Evolutionary conservation across 2,888 invertebrate genomes (phyloP).

Genomic region (Coelinius sp.): DNA sequence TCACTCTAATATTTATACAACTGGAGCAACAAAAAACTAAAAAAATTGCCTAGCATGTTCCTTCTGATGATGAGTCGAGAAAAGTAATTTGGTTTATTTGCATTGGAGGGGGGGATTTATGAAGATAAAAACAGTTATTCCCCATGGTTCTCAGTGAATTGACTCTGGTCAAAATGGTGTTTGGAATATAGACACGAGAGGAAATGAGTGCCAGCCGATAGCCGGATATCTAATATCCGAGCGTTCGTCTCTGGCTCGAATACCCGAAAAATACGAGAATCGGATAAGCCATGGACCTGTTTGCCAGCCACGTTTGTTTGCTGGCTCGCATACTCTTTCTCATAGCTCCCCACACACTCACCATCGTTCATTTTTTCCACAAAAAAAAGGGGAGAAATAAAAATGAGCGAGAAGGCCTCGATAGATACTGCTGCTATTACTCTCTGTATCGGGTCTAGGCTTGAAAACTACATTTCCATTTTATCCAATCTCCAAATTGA

Average conservation of each 20-base stretch:
- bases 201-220: constrained; percentile 57
- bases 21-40: too few species aligned
- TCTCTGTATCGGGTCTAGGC: constrained; percentile 29
- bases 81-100: neutral
- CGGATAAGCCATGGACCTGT: constrained; percentile 54
- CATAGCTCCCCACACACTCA: neutral
- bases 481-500: constrained; percentile 46
- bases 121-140: neutral
- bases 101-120: neutral
- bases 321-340: neutral
- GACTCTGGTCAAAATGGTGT: constrained; percentile 15
- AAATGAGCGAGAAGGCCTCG: neutral
- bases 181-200: constrained; percentile 28
- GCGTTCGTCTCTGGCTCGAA: constrained; percentile 50
- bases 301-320: constrained; percentile 47
- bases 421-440: constrained; percentile 29
- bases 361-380: constrained; percentile 1
- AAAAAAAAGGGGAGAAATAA: neutral
- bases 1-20: neutral
- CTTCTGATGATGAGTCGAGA: neutral
- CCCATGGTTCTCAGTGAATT: neutral
- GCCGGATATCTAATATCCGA: constrained; percentile 61
- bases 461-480: constrained; percentile 35
- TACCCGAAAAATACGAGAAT: constrained; percentile 57
- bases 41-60: too few species aligned